Conservation (phyloP, 1,140 invertebrate species). For the Drosophila pandora region DNA sequence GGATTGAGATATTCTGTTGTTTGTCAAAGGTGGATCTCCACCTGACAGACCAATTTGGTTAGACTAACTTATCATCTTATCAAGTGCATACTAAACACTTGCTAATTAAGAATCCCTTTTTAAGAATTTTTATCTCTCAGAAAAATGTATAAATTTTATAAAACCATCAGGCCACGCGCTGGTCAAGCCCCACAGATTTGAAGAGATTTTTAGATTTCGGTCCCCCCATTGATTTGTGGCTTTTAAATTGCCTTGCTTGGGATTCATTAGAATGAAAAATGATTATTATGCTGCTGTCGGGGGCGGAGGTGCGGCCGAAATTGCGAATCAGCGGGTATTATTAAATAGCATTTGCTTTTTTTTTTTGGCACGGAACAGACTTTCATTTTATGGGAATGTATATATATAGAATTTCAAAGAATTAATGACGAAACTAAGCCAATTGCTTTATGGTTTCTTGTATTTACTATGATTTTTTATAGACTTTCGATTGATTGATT, state of each 20-base stretch:
- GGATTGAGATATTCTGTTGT: slow-evolving; percentile 40
- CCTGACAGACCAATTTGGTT: slow-evolving; percentile 33
- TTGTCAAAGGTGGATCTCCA: slow-evolving; percentile 38
- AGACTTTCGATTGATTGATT: slow-evolving; percentile 69
- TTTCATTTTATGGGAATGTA: slow-evolving; percentile 16
- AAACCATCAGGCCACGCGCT: slow-evolving; percentile 34
- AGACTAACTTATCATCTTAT: slow-evolving; percentile 17
- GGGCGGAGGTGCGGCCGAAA: slow-evolving; percentile 34
- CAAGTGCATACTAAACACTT: slow-evolving; percentile 37
- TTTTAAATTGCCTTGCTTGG: slow-evolving; percentile 62
- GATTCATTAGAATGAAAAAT: slow-evolving; percentile 59
- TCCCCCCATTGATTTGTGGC: slow-evolving; percentile 63
- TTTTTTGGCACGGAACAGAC: slow-evolving; percentile 25
- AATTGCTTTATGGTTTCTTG: slow-evolving; percentile 38
- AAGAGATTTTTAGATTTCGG: slow-evolving; percentile 19
- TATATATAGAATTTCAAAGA: neutral
- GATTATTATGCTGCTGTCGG: slow-evolving; percentile 44
- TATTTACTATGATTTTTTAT: slow-evolving; percentile 36
- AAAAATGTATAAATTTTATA: neutral
- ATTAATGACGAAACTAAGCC: neutral
- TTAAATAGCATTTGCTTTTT: slow-evolving; percentile 40
- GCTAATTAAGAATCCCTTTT: slow-evolving; percentile 20
- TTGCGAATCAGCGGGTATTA: slow-evolving; percentile 56
- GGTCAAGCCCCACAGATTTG: slow-evolving; percentile 20
- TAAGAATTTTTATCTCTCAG: slow-evolving; percentile 4